Conservation (phyloP, 1,140 invertebrate species). For the Plutomurus gul region DNA sequence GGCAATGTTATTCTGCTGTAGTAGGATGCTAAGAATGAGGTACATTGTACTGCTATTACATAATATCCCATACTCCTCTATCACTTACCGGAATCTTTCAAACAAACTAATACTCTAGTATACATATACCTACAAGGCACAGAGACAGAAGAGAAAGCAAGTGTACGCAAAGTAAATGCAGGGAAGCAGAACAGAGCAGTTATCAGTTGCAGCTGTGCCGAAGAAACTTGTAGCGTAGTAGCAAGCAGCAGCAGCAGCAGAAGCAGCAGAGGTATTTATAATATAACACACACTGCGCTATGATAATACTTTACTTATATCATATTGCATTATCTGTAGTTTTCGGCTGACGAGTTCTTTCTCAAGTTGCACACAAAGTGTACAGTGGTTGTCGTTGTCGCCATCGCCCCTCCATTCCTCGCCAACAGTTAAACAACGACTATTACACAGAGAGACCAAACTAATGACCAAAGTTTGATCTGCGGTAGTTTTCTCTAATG, state of each 20-base stretch:
- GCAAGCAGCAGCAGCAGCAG: too few species aligned
- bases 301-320: not conserved
- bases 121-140: too few species aligned
- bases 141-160: not conserved
- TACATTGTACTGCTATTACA: too few species aligned
- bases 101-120: not conserved
- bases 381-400: not conserved
- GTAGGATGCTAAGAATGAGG: too few species aligned
- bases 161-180: not conserved
- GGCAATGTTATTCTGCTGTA: too few species aligned
- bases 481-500: slow-evolving; percentile 15
- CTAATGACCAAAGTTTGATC: slow-evolving; percentile 36
- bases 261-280: too few species aligned
- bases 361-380: not conserved
- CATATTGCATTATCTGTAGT: slow-evolving; percentile 13
- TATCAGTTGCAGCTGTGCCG: slow-evolving; percentile 13
- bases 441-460: slow-evolving; percentile 14
- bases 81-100: not conserved
- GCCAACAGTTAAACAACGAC: slow-evolving; percentile 2
- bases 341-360: not conserved
- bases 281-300: not conserved
- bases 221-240: slow-evolving; percentile 1
- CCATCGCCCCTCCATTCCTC: not conserved
- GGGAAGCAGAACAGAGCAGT: not conserved
- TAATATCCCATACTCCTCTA: too few species aligned